Evolutionary conservation across 1,140 invertebrate genomes (phyloP), one percentile per base, ranked within the genome.

Genomic region (Caenorhabditis inopinata): DNA sequence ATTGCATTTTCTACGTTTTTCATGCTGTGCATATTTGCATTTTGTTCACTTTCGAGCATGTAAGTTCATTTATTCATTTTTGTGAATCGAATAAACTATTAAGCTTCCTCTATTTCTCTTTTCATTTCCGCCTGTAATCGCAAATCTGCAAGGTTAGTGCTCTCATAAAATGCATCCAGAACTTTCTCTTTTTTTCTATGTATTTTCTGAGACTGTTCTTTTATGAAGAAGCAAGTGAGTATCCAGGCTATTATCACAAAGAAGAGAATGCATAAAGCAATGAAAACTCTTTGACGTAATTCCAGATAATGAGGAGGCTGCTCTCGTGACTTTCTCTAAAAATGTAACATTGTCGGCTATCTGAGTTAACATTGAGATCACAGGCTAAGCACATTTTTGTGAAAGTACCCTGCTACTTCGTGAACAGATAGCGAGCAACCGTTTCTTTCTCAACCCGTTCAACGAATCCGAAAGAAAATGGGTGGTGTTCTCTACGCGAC

Each of bases 21-120:
- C 58, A 42, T 68, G 58, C 38, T 18, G 58, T 68, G 29, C 58
- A 68, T 68, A 18, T 68, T 6, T 68, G 58, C 58, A 68, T 68
- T 35, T 68, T 68, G 32, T 38, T 68, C 58, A 21, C 27, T 32
- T 58, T 16, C 32, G 23, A 32, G 18, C 9, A 42, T 42, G n/a
- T 38, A 9, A 32, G 14, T 68, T 38, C 27, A 68, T 68, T 68
- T 25, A 42, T 38, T 68, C n/a, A 38, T 38, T 68, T 9, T 12
- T 29, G 12, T 21, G 32, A 68, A 38, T 68, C n/a, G 16, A 68
- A 68, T 35, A 38, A 29, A 68, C 16, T 21, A 21, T 27, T 21
- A 68, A 9, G 32, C 58, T 12, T 68, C 58, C 6, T 68, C 58
- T 42, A 29, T 16, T 68, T 68, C 58, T 38, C 32, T 68, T 68